Evolutionary conservation across 2,797 vertebrate species (phyloP), one percentile per base, ranked within the genome.

Genomic region (Siniperca undulata): DNA sequence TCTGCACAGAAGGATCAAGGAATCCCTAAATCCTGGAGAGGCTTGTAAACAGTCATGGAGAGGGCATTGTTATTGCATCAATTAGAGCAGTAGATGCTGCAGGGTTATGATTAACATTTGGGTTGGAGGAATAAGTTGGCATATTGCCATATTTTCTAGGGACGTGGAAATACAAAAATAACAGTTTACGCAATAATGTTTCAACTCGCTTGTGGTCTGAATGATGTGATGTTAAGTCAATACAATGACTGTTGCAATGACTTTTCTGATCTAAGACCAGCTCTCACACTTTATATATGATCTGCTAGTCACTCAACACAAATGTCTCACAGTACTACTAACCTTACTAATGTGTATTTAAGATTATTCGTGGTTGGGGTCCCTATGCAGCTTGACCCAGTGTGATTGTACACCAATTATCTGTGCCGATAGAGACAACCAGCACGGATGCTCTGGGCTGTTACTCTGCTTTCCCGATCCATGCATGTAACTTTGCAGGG

Each of bases 1-100:
- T 86, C 89, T 84, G 84, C 42, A 72, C 66, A 42, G 62, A 62
- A 55, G 80, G 77, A 85, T 86, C 24, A 70, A 78, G 65, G 81
- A 80, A 77, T 81, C 50, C 42, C 60, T 30, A 72, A 86, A 77
- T 56, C 53, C 60, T 22, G 14, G 34, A 58, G n/a, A 77, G 13
- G 82, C 62, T 50, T 78, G 61, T 67, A 82, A 76, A 76, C 66
- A 76, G 77, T 64, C 34, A 82, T 20, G 14, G n/a, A 73, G 24
- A 59, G 40, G 73, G 17, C 30, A 20, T 77, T 79, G 60, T 76
- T 68, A 24, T 24, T 38, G 67, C 42, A 68, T 44, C 55, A 70
- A 58, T 34, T 48, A 66, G 13, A 70, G 20, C 2, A 11, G 42
- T 5, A 40, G 20, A 70, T 61, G 59, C 69, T 71, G 34, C 30